Base-by-base conservation (phyloP, 2,797 vertebrate genomes). In the Heliangelus exortis region DNA sequence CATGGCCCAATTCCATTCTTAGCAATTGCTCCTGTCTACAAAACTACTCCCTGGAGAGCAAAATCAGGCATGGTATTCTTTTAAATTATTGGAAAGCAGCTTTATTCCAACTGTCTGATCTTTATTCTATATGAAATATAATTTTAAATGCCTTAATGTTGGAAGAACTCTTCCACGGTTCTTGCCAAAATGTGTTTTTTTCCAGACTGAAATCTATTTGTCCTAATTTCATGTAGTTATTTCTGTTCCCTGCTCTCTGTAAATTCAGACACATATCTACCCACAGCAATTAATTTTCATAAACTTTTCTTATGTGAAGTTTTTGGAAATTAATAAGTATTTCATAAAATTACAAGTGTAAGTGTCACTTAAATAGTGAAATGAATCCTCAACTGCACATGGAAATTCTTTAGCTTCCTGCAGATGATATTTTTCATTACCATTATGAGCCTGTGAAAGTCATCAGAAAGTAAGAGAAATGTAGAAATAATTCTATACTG, bases 141-240 rank as follows among this genome's bases (percentile, higher is more conserved):
- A 68, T 92, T 91, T 91, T 36, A 91, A 92, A 34, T 91, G 29
- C 21, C 12, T 9, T 81, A 51, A 39, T 63, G 33, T 36, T 84
- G 45, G 31, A 84, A 79, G 21, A 2, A 41, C 20, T 81, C 78
- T 75, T 87, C 51, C 11, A 54, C 20, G 33, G 62, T 66, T 88
- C 76, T 84, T 86, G 41, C 18, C 58, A 39, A 84, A 88, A 89
- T 18, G 18, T 84, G 73, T 29, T 5, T n/a, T 88, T 92, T 96
- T 58, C n/a, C 50, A 57, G 55, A 41, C 16, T 78, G 33, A 89
- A 87, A 54, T 80, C 15, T 81, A 63, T 28, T 71, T 79, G 51
- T 21, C 33, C 67, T 91, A 47, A 63, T 59, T 87, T 81, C 29
- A 73, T 4, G 2, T 68, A 41, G 18, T 65, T 80, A 72, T 67